phyloP scores from a whole-genome alignment of 2,888 invertebrate genomes.

The Dasypolia templi region DNA sequence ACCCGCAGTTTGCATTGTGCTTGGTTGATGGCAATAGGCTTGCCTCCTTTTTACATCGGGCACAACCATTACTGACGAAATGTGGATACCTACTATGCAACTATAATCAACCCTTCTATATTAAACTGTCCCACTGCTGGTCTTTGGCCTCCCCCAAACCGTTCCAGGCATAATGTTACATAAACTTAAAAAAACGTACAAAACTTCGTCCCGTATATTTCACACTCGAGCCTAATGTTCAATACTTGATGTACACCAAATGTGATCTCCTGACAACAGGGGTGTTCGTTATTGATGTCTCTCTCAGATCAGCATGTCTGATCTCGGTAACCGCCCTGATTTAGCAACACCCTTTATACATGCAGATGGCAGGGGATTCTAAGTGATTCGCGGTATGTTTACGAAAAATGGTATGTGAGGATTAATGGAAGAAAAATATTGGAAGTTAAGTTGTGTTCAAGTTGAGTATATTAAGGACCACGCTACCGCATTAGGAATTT shows the following conservation, averaged over 20 bases:
- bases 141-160: too few relatives aligned
- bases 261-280: conserved; percentile 79
- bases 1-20: background rate
- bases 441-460: background rate
- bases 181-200: background rate
- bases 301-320: conserved; percentile 85
- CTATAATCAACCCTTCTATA: background rate
- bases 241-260: conserved; percentile 88
- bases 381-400: conserved; percentile 61
- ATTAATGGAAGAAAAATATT: conserved; percentile 31
- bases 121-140: too few relatives aligned
- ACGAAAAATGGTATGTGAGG: background rate
- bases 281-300: conserved; percentile 86
- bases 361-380: conserved; percentile 51
- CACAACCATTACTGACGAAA: background rate
- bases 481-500: too few relatives aligned
- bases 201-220: conserved; percentile 68
- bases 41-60: background rate
- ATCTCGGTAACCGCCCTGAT: conserved; percentile 74
- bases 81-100: background rate
- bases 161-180: background rate
- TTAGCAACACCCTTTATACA: conserved; percentile 56
- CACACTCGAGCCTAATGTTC: conserved; percentile 80
- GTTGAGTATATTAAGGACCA: too few relatives aligned
- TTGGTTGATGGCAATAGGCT: background rate